Evolutionary conservation across 2,888 invertebrate genomes (phyloP), one percentile per base, ranked within the genome.

Genomic region (Pterostichus madidus): DNA sequence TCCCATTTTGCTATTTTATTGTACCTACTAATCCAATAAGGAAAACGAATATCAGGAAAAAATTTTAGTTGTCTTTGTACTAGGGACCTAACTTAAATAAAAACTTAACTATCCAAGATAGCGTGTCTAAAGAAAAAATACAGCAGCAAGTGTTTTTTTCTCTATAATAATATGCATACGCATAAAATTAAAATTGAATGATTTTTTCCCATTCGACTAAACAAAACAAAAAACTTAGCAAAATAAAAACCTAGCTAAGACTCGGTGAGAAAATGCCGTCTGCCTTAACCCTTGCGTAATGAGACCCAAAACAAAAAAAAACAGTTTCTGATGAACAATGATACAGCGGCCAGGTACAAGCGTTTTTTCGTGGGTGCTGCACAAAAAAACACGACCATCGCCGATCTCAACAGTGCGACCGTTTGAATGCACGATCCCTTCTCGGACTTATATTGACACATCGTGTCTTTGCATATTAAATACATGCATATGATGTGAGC

Each of bases 391-490:
- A 68, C 8, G 35, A 24, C 73, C 46, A 73, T 46, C 73, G 3
- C 10, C 24, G n/a, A 35, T 39, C 68, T 32, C 44, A 24, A 3
- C 24, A 24, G 24, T 24, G 24, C 15, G 73, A 31, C 32, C 46
- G 49, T 24, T 44, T 46, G 39, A 73, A 46, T 73, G 46, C 49
- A 46, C 24, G 46, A 5, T 24, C 73, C 73, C 52, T 68, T 13
- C 52, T 71, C 80, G 49, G 52, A 52, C 49, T 73, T 49, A 87
- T 89, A 89, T 89, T 90, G 89, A 90, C 89, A 89, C 88, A 88
- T 87, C 89, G 89, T 90, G 90, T 89, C 87, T 88, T 89, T 88
- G 90, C 89, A 90, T 90, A 90, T 89, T 89, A 90, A 89, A 86
- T 85, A 88, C 88, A 71, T 80, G 52, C 64, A 64, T 52, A 71